Base-by-base conservation (phyloP, 2,113 vertebrate genomes). In the Steatornis caripensis region DNA sequence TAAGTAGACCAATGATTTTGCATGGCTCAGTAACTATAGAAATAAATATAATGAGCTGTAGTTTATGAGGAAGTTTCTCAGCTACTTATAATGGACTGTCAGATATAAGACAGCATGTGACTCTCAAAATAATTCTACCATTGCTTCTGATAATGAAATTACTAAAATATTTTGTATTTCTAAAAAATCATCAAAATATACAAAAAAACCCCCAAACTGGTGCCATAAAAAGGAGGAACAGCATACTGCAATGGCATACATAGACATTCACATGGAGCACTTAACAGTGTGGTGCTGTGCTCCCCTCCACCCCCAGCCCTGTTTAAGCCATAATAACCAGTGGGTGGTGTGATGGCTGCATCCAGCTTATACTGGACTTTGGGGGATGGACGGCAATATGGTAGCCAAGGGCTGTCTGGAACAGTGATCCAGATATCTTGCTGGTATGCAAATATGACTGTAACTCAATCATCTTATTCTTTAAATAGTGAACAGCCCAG, bases 11-110 rank as follows among this genome's bases (percentile, higher is more conserved):
- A 88, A 29, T 41, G 1, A 43, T 87, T 90, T 95, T 90, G 4
- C 37, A 41, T 45, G 37, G 5, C 22, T 66, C 69, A 70, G 10
- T 93, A 54, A 75, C 1, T 1, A 19, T 3, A 53, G 32, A 78
- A 74, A 58, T 85, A 87, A 37, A 5, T 85, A 71, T 29, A 5
- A 29, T 23, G 23, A 71, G 18, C 26, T n/a, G 15, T 32, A 87
- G 29, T 71, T 90, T 85, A 75, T 78, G 48, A 60, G 75, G 27
- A 82, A 36, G 48, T 78, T 95, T 85, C 55, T 87, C 41, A 75
- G 21, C 27, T 82, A 2, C 0, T 36, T 87, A 23, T 48, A 81
- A 74, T 15, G 36, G 30, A 71, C 48, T 84, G 26, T 54, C 75
- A 83, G 32, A 58, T 58, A 7, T 34, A 75, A 90, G 51, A 17